A percentile compares a stretch with the other conserved stretches of the same genome.
Evolutionary conservation across 2,888 invertebrate genomes (phyloP).

Genomic region (Drosophila hamatofila): DNA sequence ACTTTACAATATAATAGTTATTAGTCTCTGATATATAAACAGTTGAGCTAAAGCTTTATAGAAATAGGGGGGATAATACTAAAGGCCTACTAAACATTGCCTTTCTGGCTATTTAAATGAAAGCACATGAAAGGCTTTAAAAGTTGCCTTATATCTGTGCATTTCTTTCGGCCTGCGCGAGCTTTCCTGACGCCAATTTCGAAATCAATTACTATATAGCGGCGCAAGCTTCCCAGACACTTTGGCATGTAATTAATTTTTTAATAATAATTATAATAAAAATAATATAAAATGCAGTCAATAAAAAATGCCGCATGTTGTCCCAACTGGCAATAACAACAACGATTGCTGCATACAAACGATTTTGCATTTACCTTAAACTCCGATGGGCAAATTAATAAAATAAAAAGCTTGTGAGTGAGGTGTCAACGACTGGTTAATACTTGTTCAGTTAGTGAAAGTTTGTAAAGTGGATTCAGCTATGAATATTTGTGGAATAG

Average conservation of each 20-base stretch:
- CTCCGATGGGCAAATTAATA: constrained; percentile 4
- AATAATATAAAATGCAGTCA: constrained; percentile 61
- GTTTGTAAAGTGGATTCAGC: too few species aligned
- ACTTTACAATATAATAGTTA: too few species aligned
- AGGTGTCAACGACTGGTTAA: background rate
- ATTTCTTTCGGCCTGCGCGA: background rate
- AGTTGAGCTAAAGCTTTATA: too few species aligned
- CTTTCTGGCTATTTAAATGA: background rate
- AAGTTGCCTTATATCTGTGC: background rate
- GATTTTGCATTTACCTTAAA: constrained; percentile 8
- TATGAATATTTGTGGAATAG: background rate
- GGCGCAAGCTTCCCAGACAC: constrained; percentile 6
- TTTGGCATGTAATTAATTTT: constrained; percentile 76
- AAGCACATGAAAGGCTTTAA: constrained; percentile 3
- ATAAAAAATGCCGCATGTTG: constrained; percentile 50
- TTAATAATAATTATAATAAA: constrained; percentile 58
- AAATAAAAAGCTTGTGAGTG: background rate
- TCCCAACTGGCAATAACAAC: background rate
- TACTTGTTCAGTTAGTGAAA: background rate
- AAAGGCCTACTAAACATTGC: too few species aligned
- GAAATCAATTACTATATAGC: background rate
- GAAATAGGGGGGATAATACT: too few species aligned
- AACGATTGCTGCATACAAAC: background rate
- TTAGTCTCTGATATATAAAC: too few species aligned
- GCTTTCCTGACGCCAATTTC: background rate